phyloP scores from a whole-genome alignment of 2,113 vertebrate species.

The Chloebia gouldiae region DNA sequence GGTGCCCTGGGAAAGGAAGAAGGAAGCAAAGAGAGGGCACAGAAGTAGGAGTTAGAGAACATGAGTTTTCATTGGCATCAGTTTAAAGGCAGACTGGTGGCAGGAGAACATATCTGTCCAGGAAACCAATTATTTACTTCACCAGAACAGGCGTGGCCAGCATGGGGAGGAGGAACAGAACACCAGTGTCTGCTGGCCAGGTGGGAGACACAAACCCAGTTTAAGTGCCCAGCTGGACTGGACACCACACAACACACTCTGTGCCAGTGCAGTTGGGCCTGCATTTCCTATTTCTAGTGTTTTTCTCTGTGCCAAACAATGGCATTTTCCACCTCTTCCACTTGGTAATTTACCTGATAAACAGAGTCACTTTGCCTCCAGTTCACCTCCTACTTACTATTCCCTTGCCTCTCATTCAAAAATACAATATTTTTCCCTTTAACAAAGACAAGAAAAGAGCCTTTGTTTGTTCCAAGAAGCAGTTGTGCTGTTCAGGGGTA shows the following conservation, averaged over 20 bases:
- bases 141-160: background rate
- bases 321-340: background rate
- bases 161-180: background rate
- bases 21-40: background rate
- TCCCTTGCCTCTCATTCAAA: background rate
- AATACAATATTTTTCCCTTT: background rate
- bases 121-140: background rate
- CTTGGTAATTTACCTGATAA: background rate
- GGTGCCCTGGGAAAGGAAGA: conserved; percentile 82
- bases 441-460: conserved; percentile 14
- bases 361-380: background rate
- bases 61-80: background rate
- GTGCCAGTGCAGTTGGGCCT: background rate
- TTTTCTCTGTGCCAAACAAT: background rate
- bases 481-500: background rate
- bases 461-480: conserved; percentile 11
- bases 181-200: background rate
- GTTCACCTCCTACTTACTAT: background rate
- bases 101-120: background rate
- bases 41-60: background rate
- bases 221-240: background rate
- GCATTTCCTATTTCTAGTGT: background rate
- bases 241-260: background rate
- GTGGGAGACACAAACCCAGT: background rate
- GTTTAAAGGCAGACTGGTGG: background rate